A percentile compares a stretch with the other conserved stretches of the same genome.
These are phyloP conservation scores for Origma solitaria DNA, from an alignment of 2,113 vertebrate genomes.

Conservation along the genomic window DNA sequence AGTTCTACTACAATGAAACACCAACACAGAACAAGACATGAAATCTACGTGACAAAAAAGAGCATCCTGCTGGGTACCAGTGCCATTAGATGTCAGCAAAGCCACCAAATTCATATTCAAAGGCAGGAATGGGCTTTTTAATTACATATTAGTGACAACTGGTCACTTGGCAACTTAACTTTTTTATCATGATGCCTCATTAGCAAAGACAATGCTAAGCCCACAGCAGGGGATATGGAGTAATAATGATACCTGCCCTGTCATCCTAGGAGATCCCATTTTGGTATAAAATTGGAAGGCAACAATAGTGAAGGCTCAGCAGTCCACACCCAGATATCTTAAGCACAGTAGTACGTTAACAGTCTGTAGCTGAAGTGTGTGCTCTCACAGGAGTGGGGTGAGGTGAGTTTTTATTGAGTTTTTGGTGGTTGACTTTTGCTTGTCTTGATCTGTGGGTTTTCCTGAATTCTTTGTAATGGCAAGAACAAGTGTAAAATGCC, in stretches of 20 bases:
- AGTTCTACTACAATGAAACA: neutral
- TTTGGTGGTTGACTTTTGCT: neutral
- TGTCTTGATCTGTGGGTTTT: neutral
- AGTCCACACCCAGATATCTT: neutral
- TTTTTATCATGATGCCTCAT: neutral
- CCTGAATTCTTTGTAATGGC: neutral
- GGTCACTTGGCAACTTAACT: constrained; percentile 10
- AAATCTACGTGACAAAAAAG: neutral
- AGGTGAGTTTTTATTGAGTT: neutral
- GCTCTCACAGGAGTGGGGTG: neutral
- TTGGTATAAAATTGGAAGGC: neutral
- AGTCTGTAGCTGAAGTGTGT: neutral
- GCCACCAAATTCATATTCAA: neutral
- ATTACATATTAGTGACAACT: neutral
- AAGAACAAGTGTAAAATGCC: neutral
- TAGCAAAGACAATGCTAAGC: neutral
- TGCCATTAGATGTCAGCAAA: neutral
- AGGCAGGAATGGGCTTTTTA: neutral
- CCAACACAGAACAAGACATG: neutral
- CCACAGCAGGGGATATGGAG: neutral
- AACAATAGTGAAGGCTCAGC: neutral
- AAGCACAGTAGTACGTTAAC: neutral
- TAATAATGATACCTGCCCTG: neutral
- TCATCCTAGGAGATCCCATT: neutral
- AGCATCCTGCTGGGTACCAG: neutral